These are phyloP conservation scores for Danio aesculapii DNA, from an alignment of 2,797 vertebrate genomes.

Conservation along the genomic window DNA sequence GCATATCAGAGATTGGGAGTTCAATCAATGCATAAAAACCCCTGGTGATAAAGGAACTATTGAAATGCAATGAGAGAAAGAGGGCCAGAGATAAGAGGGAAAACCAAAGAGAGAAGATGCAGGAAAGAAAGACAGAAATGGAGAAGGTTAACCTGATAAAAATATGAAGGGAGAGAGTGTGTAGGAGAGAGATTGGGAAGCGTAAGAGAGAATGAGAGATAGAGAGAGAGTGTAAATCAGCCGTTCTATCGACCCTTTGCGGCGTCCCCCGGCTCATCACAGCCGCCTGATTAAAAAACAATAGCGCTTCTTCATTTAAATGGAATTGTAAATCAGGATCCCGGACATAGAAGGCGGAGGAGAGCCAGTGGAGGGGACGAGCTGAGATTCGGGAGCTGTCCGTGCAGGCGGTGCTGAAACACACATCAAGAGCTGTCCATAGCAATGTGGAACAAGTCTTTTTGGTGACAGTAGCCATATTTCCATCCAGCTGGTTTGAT, in stretches of 20 bases:
- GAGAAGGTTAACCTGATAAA: constrained; percentile 44
- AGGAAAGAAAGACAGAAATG: constrained; percentile 46
- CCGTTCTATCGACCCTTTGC: constrained; percentile 57
- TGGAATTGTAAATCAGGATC: constrained; percentile 77
- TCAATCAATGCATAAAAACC: constrained; percentile 54
- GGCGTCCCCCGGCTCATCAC: constrained; percentile 71
- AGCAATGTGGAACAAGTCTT: neutral
- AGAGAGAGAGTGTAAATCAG: constrained; percentile 33
- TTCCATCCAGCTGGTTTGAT: too few species aligned
- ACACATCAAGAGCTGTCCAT: constrained; percentile 60
- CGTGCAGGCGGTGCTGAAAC: constrained; percentile 64
- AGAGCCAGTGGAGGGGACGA: constrained; percentile 17
- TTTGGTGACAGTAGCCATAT: neutral
- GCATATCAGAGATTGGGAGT: constrained; percentile 46
- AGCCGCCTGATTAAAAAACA: constrained; percentile 79
- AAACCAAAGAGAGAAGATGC: constrained; percentile 22
- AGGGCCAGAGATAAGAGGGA: constrained; percentile 35
- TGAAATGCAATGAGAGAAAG: constrained; percentile 49
- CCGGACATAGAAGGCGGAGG: constrained; percentile 26
- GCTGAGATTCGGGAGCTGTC: constrained; percentile 63
- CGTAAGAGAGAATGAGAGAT: constrained; percentile 23
- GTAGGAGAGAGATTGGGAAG: constrained; percentile 31
- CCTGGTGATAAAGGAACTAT: constrained; percentile 49
- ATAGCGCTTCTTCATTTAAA: constrained; percentile 79
- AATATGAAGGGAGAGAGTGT: constrained; percentile 32